Evolutionary conservation across 2,113 vertebrate genomes (phyloP).

Genomic region (Mustela nigripes): DNA sequence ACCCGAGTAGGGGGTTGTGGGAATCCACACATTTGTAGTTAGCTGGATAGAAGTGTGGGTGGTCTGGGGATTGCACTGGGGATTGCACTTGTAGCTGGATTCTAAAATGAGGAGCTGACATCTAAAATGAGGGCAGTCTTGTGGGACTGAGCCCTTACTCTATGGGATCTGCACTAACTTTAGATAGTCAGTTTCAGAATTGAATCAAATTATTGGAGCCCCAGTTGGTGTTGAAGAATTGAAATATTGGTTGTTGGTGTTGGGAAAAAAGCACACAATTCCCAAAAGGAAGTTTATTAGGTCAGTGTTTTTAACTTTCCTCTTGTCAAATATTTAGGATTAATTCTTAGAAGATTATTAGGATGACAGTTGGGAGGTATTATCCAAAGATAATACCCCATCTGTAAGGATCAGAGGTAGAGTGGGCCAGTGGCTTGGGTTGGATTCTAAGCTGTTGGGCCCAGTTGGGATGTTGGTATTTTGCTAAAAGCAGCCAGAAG

Average conservation of each 20-base stretch:
- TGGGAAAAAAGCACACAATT: background rate
- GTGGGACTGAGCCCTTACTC: too few species aligned
- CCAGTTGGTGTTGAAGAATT: background rate
- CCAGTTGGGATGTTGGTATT: background rate
- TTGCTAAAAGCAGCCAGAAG: background rate
- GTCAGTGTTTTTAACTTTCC: background rate
- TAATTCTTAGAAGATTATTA: background rate
- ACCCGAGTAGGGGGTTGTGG: fast-evolving
- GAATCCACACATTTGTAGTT: background rate
- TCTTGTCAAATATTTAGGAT: background rate
- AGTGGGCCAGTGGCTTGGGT: background rate
- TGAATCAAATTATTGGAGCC: too few species aligned
- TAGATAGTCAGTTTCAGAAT: background rate
- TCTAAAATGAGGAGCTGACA: background rate
- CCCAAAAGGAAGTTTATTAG: background rate
- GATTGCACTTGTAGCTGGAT: background rate
- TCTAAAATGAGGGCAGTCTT: background rate
- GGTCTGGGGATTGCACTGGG: too few species aligned
- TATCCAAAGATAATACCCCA: background rate
- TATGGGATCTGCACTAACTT: background rate
- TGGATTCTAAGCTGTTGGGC: background rate
- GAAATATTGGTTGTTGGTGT: background rate
- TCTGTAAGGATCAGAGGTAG: background rate
- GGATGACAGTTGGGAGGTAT: background rate
- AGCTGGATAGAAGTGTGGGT: background rate